Conservation (phyloP, 2,888 invertebrate genomes). For the Pollenia griseotomentosa region DNA sequence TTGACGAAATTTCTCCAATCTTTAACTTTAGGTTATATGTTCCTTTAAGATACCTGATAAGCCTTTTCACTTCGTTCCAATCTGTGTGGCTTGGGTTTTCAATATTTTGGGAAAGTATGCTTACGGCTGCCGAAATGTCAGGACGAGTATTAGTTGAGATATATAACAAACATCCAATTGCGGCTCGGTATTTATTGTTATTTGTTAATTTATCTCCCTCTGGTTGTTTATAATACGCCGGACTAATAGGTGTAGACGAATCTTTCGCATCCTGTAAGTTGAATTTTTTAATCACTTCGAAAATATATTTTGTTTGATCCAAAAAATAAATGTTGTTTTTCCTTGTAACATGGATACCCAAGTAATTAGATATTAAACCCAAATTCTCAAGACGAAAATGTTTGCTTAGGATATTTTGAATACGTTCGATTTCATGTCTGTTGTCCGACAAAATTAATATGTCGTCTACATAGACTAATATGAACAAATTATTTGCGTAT, state of each 20-base stretch:
- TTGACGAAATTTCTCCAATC: neutral
- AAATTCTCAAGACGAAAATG: no score
- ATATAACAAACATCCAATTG: constrained; percentile 51
- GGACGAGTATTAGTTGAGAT: constrained; percentile 56
- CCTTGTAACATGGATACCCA: neutral
- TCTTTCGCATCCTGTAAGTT: neutral
- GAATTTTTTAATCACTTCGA: no score
- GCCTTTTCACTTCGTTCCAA: no score
- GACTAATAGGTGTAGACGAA: neutral
- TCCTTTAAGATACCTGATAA: neutral
- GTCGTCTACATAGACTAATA: neutral
- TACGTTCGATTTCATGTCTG: no score
- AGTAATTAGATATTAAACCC: no score
- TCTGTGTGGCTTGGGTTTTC: no score
- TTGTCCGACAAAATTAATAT: neutral
- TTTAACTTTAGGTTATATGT: neutral
- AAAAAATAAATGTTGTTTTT: neutral
- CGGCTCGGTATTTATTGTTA: constrained; percentile 42
- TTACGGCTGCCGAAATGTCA: constrained; percentile 46
- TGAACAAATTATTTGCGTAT: neutral
- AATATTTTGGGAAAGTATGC: neutral
- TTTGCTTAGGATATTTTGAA: no score
- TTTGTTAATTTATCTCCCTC: constrained; percentile 4
- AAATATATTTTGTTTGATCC: no score
- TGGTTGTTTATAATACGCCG: constrained; percentile 36